Conservation (phyloP, 2,888 invertebrate species). For the Brachycybe producta region DNA sequence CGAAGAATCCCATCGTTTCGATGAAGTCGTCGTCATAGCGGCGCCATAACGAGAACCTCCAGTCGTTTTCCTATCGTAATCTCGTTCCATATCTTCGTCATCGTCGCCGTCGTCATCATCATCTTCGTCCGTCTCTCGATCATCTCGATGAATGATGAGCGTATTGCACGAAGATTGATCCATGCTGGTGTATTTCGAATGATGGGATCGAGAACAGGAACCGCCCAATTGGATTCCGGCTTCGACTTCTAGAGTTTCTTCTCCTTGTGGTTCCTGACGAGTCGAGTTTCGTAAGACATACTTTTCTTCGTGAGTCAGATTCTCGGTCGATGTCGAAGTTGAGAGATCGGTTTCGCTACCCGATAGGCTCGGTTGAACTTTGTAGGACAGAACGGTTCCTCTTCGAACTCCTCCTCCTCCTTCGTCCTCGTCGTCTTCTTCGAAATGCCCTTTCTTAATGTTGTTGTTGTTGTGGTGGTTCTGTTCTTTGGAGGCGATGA, state of each 20-base stretch:
- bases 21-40: no score
- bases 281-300: slow-evolving; percentile 68
- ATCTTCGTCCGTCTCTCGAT: slow-evolving; percentile 25
- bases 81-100: no score
- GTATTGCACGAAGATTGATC: slow-evolving; percentile 59
- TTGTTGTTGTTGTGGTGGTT: no score
- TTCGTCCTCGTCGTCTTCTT: no score
- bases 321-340: slow-evolving; percentile 62
- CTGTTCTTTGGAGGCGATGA: no score
- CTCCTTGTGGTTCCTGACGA: slow-evolving; percentile 81
- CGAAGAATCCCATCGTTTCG: no score
- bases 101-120: slow-evolving; percentile 25
- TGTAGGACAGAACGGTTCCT: no score
- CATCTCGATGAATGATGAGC: slow-evolving; percentile 57
- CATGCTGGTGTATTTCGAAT: slow-evolving; percentile 12
- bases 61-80: no score
- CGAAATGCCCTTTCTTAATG: no score
- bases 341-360: slow-evolving; percentile 83
- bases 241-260: slow-evolving; percentile 46
- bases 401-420: no score
- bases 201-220: slow-evolving; percentile 20
- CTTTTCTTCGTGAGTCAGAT: slow-evolving; percentile 69
- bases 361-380: no score
- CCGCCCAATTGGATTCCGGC: background rate
- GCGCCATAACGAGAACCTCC: no score